phyloP scores from a whole-genome alignment of 2,113 vertebrate species.

The Campylorhamphus procurvoides region DNA sequence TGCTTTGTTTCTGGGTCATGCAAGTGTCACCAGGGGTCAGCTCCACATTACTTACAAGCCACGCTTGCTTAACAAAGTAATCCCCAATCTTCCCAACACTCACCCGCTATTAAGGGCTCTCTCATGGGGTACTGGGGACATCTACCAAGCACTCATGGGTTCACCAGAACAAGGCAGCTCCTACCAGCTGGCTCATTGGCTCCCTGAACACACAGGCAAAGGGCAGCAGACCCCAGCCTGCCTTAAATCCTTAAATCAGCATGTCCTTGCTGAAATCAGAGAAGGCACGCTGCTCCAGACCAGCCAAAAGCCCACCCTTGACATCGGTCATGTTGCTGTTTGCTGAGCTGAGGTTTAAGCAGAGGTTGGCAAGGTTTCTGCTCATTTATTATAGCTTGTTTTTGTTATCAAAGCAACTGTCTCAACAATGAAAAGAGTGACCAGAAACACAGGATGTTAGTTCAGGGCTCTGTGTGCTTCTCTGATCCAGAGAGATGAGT shows the following conservation, averaged over 20 bases:
- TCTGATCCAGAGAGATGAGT: neutral
- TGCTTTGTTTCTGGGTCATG: slow-evolving; percentile 66
- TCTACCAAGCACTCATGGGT: neutral
- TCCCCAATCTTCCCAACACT: slow-evolving; percentile 29
- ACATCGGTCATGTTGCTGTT: rapidly evolving
- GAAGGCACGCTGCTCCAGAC: neutral
- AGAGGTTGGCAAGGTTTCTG: neutral
- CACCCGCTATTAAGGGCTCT: neutral
- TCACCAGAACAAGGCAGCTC: neutral
- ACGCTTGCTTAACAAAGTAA: slow-evolving; percentile 57
- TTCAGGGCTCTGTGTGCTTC: neutral
- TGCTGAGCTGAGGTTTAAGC: neutral
- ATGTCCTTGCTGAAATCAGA: neutral
- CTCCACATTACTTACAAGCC: slow-evolving; percentile 60
- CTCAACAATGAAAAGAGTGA: neutral
- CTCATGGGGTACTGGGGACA: rapidly evolving
- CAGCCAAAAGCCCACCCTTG: neutral
- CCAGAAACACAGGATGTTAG: neutral
- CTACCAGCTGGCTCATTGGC: neutral
- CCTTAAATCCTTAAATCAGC: neutral
- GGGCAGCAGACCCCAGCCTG: neutral
- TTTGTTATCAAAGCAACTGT: neutral
- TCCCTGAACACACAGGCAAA: neutral
- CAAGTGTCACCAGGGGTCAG: slow-evolving; percentile 42
- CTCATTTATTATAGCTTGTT: neutral